These are phyloP conservation scores for Terebella lapidaria DNA, from an alignment of 2,888 invertebrate genomes.

Conservation along the genomic window DNA sequence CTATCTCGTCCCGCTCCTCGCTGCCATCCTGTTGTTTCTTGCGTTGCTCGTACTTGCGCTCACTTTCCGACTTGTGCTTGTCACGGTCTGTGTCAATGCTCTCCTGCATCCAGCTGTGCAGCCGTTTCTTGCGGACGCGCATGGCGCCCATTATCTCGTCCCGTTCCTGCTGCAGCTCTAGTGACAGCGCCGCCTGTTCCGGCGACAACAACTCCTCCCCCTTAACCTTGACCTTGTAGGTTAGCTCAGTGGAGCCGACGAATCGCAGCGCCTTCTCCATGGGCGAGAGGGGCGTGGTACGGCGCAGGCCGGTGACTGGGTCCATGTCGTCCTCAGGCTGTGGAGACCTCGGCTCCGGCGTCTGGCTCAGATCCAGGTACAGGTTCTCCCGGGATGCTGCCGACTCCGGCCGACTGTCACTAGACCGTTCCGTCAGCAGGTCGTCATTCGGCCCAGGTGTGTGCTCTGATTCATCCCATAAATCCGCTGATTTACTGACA, in stretches of 20 bases:
- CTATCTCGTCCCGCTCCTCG: no score
- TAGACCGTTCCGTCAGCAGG: neutral
- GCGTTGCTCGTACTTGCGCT: neutral
- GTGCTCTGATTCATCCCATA: no score
- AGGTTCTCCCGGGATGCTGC: neutral
- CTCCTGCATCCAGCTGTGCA: slow-evolving; percentile 8
- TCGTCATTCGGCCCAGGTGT: neutral
- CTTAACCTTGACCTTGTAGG: slow-evolving; percentile 5
- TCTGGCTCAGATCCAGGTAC: neutral
- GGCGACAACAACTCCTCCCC: neutral
- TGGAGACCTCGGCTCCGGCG: neutral
- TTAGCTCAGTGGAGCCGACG: slow-evolving; percentile 6
- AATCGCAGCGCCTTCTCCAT: slow-evolving; percentile 13
- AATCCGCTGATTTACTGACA: neutral
- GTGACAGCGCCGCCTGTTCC: neutral
- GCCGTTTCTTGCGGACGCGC: neutral
- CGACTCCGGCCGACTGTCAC: neutral
- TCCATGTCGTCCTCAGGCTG: slow-evolving; percentile 8
- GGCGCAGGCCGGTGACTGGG: slow-evolving; percentile 11
- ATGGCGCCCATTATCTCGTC: slow-evolving; percentile 9
- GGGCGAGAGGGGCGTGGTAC: slow-evolving; percentile 8
- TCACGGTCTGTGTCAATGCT: neutral
- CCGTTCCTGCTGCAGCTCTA: slow-evolving; percentile 5
- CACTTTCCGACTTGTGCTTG: slow-evolving; percentile 1
- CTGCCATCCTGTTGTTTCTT: neutral